Evolutionary conservation across 2,113 vertebrate genomes (phyloP).

Genomic region (Platanista minor): DNA sequence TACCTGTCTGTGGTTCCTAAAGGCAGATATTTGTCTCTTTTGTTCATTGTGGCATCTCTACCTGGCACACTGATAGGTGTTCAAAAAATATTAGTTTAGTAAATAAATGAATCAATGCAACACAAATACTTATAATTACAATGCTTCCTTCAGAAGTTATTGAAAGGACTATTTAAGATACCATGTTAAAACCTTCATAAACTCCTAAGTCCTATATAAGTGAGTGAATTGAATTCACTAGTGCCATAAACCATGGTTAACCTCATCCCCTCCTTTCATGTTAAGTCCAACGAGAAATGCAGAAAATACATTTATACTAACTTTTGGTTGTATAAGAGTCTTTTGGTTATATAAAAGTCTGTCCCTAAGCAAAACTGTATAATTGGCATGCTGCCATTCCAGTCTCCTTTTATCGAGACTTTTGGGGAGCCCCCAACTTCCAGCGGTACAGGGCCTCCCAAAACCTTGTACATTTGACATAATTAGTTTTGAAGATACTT

Average conservation of each 20-base stretch:
- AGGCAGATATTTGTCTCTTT: background rate
- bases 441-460: background rate
- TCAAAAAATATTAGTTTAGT: background rate
- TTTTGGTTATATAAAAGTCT: background rate
- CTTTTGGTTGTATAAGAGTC: background rate
- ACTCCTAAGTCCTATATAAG: background rate
- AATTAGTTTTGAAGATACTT: background rate
- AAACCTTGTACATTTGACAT: background rate
- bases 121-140: background rate
- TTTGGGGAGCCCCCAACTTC: background rate
- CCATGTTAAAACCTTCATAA: background rate
- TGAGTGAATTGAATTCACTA: background rate
- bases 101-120: background rate
- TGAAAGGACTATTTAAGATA: background rate
- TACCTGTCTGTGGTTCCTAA: background rate
- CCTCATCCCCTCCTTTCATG: background rate
- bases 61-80: background rate
- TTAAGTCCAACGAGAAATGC: background rate
- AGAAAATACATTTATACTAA: background rate
- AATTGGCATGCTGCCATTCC: background rate
- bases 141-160: background rate
- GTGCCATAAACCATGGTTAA: background rate
- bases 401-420: background rate
- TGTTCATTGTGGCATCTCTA: background rate
- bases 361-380: background rate